Base-by-base conservation (phyloP, 2,113 vertebrate genomes). In the Pluvialis apricaria region DNA sequence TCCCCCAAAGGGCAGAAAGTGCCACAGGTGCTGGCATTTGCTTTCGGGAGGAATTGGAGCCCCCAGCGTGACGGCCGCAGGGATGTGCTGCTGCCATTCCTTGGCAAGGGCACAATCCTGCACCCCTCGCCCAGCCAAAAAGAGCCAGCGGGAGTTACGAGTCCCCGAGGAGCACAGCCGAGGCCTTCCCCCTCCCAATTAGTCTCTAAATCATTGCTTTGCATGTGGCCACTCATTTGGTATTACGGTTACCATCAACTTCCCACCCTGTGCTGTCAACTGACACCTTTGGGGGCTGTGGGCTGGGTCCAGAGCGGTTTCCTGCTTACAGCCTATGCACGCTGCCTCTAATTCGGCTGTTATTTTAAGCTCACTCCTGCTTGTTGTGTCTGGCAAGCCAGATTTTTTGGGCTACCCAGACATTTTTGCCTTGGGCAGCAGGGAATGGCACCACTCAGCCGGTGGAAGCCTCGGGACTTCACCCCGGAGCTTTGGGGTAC, bases 211-310 rank as follows among this genome's bases (percentile, higher is more conserved):
- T 88, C 83, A 55, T 19, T 25, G 62, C 78, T 90, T 69, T 88
- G 60, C 70, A 44, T 94, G 91, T 13, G 69, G 75, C 66, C 90
- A 28, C 86, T 91, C 80, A 6, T 60, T 82, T 44, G 47, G 71
- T 66, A 25, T 85, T 51, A 36, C 51, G 64, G 70, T 29, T 54
- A 42, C 93, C 79, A 42, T 58, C 88, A 45, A 20, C 84, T 64
- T 60, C 73, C 62, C 79, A 47, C 62, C 55, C 93, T 11, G 83
- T 54, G 90, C 88, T 77, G 89, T 70, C 57, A 52, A 20, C 77
- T 77, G 91, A 55, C 92, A 77, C 92, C 92, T 90, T 18, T n/a
- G 83, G 95, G 94, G 91, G 86, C 91, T 86, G 95, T 19, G 79
- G 89, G 88, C 86, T 66, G 92, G 77, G 64, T 87, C 80, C 24